Evolutionary conservation across 1,140 invertebrate species (phyloP).

Genomic region (Saxidomus purpurata): DNA sequence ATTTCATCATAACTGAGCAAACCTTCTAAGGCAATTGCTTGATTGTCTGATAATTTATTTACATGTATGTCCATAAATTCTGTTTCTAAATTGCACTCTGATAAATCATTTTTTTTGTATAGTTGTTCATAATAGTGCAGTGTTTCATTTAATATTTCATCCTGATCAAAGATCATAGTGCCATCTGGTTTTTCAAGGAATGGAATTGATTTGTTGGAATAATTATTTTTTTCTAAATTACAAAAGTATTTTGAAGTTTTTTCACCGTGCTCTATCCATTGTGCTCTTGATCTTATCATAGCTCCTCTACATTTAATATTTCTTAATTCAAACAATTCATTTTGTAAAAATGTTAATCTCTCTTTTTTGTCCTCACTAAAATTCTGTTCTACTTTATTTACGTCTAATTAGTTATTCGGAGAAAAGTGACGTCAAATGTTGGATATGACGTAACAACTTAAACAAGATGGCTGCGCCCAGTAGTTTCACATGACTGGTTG

Average conservation of each 20-base stretch:
- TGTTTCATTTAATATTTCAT: conserved; percentile 14
- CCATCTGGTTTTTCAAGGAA: conserved; percentile 24
- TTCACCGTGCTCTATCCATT: conserved; percentile 47
- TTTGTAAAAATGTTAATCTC: not conserved
- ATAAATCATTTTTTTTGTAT: not conserved
- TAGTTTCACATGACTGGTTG: too few species aligned
- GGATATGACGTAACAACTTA: too few species aligned
- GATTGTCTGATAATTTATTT: not conserved
- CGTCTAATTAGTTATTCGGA: not conserved
- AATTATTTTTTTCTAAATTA: conserved; percentile 53
- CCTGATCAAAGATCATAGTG: not conserved
- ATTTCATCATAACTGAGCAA: not conserved
- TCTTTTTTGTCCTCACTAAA: not conserved
- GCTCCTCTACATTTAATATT: not conserved
- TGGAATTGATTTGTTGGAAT: not conserved
- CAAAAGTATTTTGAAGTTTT: conserved; percentile 58
- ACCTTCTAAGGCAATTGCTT: conserved; percentile 15
- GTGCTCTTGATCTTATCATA: conserved; percentile 14
- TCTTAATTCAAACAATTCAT: conserved; percentile 11
- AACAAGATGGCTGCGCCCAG: too few species aligned
- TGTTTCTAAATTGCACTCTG: not conserved
- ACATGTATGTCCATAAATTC: not conserved
- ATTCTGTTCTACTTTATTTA: not conserved
- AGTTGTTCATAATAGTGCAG: conserved; percentile 21
- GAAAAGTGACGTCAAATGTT: too few species aligned